These are phyloP conservation scores for Drosophila neotestacea DNA, from an alignment of 2,888 invertebrate species.

Conservation along the genomic window DNA sequence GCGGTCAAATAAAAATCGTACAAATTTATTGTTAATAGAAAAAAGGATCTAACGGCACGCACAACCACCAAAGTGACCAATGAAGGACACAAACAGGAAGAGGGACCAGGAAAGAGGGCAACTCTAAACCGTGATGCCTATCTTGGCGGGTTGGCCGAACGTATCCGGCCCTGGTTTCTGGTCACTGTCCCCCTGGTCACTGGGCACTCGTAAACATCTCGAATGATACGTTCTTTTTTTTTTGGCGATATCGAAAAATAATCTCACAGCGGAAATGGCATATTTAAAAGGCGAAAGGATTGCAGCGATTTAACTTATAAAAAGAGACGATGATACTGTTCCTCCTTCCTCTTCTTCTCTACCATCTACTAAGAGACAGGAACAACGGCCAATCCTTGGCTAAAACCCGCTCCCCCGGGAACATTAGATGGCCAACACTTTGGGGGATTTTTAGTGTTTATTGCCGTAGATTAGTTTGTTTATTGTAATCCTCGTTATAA, in stretches of 20 bases:
- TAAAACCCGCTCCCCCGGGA: constrained; percentile 4
- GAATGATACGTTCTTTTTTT: constrained; percentile 57
- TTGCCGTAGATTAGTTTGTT: constrained; percentile 84
- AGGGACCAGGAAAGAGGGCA: neutral
- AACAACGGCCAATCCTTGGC: constrained; percentile 8
- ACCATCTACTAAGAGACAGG: neutral
- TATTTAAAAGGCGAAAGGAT: constrained; percentile 79
- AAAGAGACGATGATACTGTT: constrained; percentile 55
- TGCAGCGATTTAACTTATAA: constrained; percentile 79
- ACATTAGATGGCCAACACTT: constrained; percentile 61
- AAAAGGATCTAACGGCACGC: constrained; percentile 69
- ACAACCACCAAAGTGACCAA: constrained; percentile 31
- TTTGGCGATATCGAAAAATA: constrained; percentile 78
- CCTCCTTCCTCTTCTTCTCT: neutral
- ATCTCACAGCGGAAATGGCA: constrained; percentile 80
- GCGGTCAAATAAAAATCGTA: constrained; percentile 62
- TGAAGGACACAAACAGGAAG: neutral
- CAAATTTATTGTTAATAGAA: constrained; percentile 84
- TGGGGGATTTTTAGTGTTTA: constrained; percentile 83
- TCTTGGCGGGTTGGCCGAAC: constrained; percentile 55
- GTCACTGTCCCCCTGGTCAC: constrained; percentile 34
- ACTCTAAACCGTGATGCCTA: constrained; percentile 65
- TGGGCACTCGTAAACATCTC: constrained; percentile 75
- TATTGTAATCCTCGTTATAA: constrained; percentile 84
- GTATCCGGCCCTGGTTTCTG: constrained; percentile 35